Evolutionary conservation across 2,113 vertebrate genomes (phyloP), one percentile per base, ranked within the genome.

Genomic region (Psilopsiagon aurifrons): DNA sequence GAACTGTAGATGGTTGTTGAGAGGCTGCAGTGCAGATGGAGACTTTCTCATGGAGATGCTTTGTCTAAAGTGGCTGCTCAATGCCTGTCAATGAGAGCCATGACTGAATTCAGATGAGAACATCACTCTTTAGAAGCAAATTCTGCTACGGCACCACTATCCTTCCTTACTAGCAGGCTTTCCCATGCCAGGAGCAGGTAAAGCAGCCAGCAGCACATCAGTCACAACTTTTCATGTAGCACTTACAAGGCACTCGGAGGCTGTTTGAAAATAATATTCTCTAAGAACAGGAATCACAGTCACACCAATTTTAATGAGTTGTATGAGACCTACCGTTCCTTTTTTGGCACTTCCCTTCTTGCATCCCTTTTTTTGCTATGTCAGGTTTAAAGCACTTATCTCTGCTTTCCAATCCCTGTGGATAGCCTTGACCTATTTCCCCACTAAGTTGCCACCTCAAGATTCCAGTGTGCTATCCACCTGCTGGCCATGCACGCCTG

Each of bases 11-110:
- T 33, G 77, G 70, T 28, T 73, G 47, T 46, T 33, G 75, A 33
- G 62, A 55, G 90, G 62, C 54, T 49, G 73, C 9, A 44, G 82
- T 37, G 86, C 95, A 93, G 60, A 63, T 83, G 93, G 41, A 73
- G 84, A 64, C 31, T 94, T 95, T 97, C 97, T 86, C 95, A 97
- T 88, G 63, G 49, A 52, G 62, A 52, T 47, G 70, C 73, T 43
- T 46, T 57, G 44, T 49, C 75, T 54, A 29, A 63, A 77, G 60
- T 10, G 73, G 54, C 46, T 80, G 60, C 43, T 70, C 47, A 55
- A 62, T 92, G 69, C 11, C 63, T 33, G 83, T 69, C 39, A 44
- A 84, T 77, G 73, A 51, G 10, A 41, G 55, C 8, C 23, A 23
- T 6, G 66, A 17, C 43, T 43, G 22, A 70, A 62, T 51, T 83